Percentiles rank a stretch among this genome's conserved stretches.
Conservation (phyloP, 2,888 invertebrate species). For the Chesias legatella region DNA sequence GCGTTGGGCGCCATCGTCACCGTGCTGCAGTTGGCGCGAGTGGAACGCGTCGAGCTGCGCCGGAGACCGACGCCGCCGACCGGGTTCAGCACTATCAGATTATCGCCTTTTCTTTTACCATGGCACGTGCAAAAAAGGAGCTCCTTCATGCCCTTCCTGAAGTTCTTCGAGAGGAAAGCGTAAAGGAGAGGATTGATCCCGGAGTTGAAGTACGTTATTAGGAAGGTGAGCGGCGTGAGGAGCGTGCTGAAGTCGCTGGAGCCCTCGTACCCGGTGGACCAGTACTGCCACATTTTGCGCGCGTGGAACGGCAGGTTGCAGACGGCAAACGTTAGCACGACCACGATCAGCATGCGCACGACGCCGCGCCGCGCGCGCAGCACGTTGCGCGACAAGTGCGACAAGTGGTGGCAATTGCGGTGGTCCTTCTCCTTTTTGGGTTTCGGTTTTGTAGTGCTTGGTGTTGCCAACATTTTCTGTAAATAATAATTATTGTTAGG, state of each 20-base stretch:
- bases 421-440: conserved; percentile 58
- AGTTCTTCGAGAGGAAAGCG: conserved; percentile 91
- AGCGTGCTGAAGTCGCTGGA: conserved; percentile 87
- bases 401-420: conserved; percentile 82
- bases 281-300: conserved; percentile 92
- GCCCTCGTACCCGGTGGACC: conserved; percentile 85
- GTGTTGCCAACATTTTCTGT: conserved; percentile 35
- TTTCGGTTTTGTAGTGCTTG: conserved; percentile 51
- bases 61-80: conserved; percentile 64
- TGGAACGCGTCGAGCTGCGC: conserved; percentile 74
- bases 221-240: conserved; percentile 91
- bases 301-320: conserved; percentile 95
- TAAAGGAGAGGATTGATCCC: conserved; percentile 94
- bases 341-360: conserved; percentile 92
- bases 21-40: conserved; percentile 78
- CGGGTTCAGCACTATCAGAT: conserved; percentile 66
- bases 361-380: conserved; percentile 90
- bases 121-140: conserved; percentile 83
- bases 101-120: conserved; percentile 63
- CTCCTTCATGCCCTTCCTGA: conserved; percentile 92
- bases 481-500: conserved; percentile 5
- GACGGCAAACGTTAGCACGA: conserved; percentile 92
- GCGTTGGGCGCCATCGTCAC: conserved; percentile 75
- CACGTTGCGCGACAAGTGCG: conserved; percentile 87
- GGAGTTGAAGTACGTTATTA: conserved; percentile 93